These are phyloP conservation scores for Drosophila aldrichi DNA, from an alignment of 2,888 invertebrate species.

Conservation along the genomic window DNA sequence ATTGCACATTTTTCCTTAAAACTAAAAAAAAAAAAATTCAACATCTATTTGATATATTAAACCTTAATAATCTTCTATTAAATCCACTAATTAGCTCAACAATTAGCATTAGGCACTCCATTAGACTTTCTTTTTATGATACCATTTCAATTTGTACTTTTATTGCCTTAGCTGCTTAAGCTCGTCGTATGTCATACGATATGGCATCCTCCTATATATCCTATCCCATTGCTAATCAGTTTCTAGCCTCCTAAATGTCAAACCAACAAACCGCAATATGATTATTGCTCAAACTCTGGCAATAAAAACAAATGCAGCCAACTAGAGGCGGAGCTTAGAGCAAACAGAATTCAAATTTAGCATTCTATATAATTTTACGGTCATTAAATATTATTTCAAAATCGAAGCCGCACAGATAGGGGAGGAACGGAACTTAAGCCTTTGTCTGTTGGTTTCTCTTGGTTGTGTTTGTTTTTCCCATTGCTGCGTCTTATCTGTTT, in stretches of 20 bases:
- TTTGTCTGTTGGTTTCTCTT: conserved; percentile 46
- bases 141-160: conserved; percentile 16
- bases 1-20: too few species aligned
- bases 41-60: neutral
- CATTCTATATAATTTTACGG: conserved; percentile 78
- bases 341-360: conserved; percentile 51
- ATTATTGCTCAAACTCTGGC: conserved; percentile 56
- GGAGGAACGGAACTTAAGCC: conserved; percentile 46
- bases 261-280: conserved; percentile 63
- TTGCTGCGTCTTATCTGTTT: conserved; percentile 16
- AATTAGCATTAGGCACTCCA: conserved; percentile 17
- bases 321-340: conserved; percentile 10
- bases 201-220: neutral
- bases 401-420: conserved; percentile 60
- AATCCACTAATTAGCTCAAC: conserved; percentile 4
- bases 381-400: conserved; percentile 80
- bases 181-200: neutral
- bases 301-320: conserved; percentile 53
- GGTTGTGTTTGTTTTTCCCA: conserved; percentile 27
- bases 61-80: neutral
- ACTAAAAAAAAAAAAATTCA: too few species aligned
- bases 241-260: conserved; percentile 43
- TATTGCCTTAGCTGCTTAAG: conserved; percentile 19
- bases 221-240: conserved; percentile 62
- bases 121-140: conserved; percentile 4